Evolutionary conservation across 1,140 invertebrate genomes (phyloP).

Genomic region (Hydropsyche tenuis): DNA sequence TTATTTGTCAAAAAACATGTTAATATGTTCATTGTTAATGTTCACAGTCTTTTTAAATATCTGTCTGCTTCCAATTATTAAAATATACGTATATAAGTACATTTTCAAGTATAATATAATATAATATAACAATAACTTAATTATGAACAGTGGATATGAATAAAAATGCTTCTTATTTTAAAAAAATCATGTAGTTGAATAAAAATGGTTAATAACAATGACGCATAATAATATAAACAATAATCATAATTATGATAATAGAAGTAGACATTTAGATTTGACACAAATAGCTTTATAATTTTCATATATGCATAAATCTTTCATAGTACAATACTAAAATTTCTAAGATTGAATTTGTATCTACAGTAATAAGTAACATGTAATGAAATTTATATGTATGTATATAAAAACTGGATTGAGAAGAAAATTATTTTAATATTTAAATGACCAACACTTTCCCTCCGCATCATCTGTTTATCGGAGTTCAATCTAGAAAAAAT

Average conservation of each 20-base stretch:
- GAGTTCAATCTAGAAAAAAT: neutral
- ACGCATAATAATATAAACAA: neutral
- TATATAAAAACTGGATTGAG: constrained; percentile 31
- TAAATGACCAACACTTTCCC: neutral
- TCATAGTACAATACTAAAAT: constrained; percentile 3
- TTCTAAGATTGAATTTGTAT: constrained; percentile 26
- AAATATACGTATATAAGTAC: too few relatives aligned
- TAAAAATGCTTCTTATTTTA: too few relatives aligned
- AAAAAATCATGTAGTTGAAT: too few relatives aligned
- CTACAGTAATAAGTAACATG: constrained; percentile 32
- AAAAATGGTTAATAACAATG: too few relatives aligned
- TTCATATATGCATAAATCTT: constrained; percentile 33
- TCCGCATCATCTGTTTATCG: neutral
- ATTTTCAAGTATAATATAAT: too few relatives aligned
- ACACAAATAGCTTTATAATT: constrained; percentile 41
- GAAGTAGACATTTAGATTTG: constrained; percentile 42
- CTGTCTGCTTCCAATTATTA: too few relatives aligned
- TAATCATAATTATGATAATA: constrained; percentile 10
- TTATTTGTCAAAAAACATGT: too few relatives aligned
- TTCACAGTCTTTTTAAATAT: too few relatives aligned
- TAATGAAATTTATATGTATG: constrained; percentile 14
- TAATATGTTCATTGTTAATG: too few relatives aligned
- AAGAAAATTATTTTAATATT: constrained; percentile 27
- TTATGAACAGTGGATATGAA: too few relatives aligned
- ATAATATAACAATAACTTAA: too few relatives aligned